phyloP scores from a whole-genome alignment of 2,888 invertebrate genomes.

The Cetonia aurata region DNA sequence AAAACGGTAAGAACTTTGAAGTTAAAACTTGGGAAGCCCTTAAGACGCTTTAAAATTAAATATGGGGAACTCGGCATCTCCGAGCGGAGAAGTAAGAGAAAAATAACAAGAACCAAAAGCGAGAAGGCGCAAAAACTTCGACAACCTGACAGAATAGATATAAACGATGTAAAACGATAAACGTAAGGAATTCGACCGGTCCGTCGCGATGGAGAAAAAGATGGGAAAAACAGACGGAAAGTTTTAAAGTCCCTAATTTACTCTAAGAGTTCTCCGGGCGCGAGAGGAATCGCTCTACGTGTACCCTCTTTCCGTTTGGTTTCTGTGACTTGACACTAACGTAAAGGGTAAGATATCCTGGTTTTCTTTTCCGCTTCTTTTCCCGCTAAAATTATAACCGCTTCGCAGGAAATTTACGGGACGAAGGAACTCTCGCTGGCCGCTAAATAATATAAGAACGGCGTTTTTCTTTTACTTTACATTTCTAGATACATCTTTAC shows the following conservation, averaged over 20 bases:
- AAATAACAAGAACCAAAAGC: neutral
- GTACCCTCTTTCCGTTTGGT: slow-evolving; percentile 18
- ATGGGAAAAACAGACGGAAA: slow-evolving; percentile 19
- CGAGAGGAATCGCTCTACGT: slow-evolving; percentile 8
- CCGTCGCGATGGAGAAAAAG: neutral
- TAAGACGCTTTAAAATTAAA: slow-evolving; percentile 35
- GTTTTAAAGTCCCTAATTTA: slow-evolving; percentile 39
- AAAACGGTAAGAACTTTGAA: slow-evolving; percentile 23
- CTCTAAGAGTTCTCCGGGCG: slow-evolving; percentile 24
- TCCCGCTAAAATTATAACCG: slow-evolving; percentile 28
- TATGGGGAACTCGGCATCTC: slow-evolving; percentile 10
- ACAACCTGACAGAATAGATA: slow-evolving; percentile 36
- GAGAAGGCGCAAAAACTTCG: neutral
- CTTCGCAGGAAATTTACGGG: slow-evolving; percentile 9
- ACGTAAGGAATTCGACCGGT: slow-evolving; percentile 29
- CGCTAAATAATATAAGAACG: too few relatives aligned
- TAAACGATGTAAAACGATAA: slow-evolving; percentile 37
- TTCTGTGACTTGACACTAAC: neutral
- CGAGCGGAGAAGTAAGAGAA: neutral
- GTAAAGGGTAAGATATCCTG: too few relatives aligned
- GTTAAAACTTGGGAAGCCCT: slow-evolving; percentile 28
- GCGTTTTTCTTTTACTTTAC: too few relatives aligned
- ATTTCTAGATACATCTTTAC: too few relatives aligned
- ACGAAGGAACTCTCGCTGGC: too few relatives aligned
- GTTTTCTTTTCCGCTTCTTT: slow-evolving; percentile 15